Base-by-base conservation (phyloP, 2,797 vertebrate genomes). In the Rousettus madagascariensis region DNA sequence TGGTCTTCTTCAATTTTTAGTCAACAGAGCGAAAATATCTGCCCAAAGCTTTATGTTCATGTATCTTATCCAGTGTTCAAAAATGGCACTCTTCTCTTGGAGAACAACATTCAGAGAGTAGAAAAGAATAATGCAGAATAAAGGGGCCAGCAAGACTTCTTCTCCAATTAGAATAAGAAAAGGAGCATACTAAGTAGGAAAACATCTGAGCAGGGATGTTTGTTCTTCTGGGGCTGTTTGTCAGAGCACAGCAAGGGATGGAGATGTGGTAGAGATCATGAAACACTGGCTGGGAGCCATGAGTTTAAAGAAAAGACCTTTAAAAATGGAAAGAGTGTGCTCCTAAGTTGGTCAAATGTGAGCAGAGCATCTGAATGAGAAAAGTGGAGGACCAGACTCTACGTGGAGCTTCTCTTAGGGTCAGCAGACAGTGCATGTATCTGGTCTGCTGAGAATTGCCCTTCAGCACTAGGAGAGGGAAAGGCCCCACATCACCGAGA, bases 131-230 rank as follows among this genome's bases (percentile, higher is more conserved):
- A 75, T 1, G 3, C n/a, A 22, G 20, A 49, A 49, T 16, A 16
- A 49, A 49, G 0, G 0, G 10, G 8, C 30, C 0, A 5, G 22
- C 33, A 28, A 77, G 53, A 61, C 8, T 43, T 0, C 16, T 36
- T 80, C 41, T 61, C 24, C 3, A 2, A 57, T 68, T 75, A 51
- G 63, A 84, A 30, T 36, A 66, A 68, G 69, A 24, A 59, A 84
- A 46, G 17, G 17, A 8, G 6, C n/a, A 8, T 8, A 8, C 13
- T n/a, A 53, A 77, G 51, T 24, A 71, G 68, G 61, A 41, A 53
- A 57, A 63, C 8, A 1, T 1, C 0, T 53, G 43, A 78, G 38
- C 57, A 43, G 15, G 57, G 57, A 26, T 3, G 20, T 2, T 9
- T 13, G n/a, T 36, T 68, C 51, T 83, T 49, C 17, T 19, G 28